Conservation (phyloP, 23 tunicate species). For the Ciona savignyi region DNA sequence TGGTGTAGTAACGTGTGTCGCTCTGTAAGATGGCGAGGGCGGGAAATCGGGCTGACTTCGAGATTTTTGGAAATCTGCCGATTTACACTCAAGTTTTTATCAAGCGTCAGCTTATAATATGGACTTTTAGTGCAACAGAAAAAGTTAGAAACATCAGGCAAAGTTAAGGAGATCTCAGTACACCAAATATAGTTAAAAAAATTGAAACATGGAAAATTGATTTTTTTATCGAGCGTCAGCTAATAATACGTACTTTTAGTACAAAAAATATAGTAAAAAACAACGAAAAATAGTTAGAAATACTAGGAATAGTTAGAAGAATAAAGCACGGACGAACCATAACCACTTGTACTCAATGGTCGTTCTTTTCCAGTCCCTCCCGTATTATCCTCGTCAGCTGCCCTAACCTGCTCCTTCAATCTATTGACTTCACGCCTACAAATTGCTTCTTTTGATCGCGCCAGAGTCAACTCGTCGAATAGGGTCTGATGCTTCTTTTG, state of each 20-base stretch:
- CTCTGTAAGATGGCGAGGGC: slow-evolving; percentile 4
- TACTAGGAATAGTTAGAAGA: too few species aligned
- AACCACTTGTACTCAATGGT: slow-evolving; percentile 15
- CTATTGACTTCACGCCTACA: slow-evolving; percentile 41
- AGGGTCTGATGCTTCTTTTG: slow-evolving; percentile 35
- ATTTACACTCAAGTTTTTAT: too few species aligned
- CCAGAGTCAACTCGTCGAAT: slow-evolving; percentile 57
- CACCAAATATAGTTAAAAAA: too few species aligned
- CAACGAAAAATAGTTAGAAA: too few species aligned
- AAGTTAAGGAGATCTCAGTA: too few species aligned
- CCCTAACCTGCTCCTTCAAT: slow-evolving; percentile 41
- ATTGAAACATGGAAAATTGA: too few species aligned
- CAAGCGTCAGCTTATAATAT: too few species aligned
- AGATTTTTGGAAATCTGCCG: slow-evolving; percentile 51
- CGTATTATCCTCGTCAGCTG: slow-evolving; percentile 23
- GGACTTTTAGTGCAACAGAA: too few species aligned
- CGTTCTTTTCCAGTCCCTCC: not conserved
- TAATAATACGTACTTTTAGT: too few species aligned
- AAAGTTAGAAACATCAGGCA: too few species aligned
- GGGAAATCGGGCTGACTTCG: slow-evolving; percentile 66
- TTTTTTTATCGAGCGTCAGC: too few species aligned
- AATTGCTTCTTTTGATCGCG: slow-evolving; percentile 45
- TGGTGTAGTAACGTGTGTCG: slow-evolving; percentile 18
- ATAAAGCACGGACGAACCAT: slow-evolving; percentile 17
- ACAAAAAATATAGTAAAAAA: not conserved